Evolutionary conservation across 2,888 invertebrate species (phyloP).

Genomic region (Thymelicus lineola): DNA sequence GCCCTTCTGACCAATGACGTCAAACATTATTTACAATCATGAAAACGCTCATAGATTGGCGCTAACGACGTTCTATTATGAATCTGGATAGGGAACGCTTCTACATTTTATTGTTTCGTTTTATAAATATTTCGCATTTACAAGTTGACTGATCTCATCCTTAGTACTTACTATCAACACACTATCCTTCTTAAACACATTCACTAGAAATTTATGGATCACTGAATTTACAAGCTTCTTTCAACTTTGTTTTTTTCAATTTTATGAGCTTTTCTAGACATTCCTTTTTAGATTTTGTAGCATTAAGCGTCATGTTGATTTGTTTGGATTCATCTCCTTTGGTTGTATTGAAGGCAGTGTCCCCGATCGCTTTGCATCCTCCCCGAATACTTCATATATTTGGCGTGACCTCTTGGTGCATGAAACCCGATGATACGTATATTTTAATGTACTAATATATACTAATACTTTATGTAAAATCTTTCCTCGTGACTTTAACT

Average conservation of each 20-base stretch:
- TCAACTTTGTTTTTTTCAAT: conserved; percentile 58
- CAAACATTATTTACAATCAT: not conserved
- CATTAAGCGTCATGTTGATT: conserved; percentile 68
- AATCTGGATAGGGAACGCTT: conserved; percentile 67
- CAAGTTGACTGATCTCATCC: conserved; percentile 42
- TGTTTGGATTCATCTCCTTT: conserved; percentile 75
- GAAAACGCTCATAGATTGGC: conserved; percentile 44
- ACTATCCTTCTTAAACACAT: conserved; percentile 11
- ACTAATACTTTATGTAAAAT: conserved; percentile 49
- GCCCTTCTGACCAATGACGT: conserved; percentile 40
- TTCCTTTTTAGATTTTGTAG: conserved; percentile 64
- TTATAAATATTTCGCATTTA: conserved; percentile 59
- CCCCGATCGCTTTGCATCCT: conserved; percentile 85
- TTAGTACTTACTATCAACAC: conserved; percentile 38
- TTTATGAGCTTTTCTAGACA: conserved; percentile 64
- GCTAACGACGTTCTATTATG: conserved; percentile 60
- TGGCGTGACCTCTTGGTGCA: conserved; percentile 86
- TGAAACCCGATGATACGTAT: conserved; percentile 65
- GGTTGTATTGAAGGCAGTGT: conserved; percentile 85
- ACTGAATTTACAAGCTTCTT: conserved; percentile 55
- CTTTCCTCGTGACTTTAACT: conserved; percentile 55
- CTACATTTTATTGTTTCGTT: conserved; percentile 57
- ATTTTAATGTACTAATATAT: conserved; percentile 62
- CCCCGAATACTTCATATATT: conserved; percentile 74
- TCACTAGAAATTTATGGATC: conserved; percentile 36